Base-by-base conservation (phyloP, 2,113 vertebrate species). In the Cynopterus brachyotis region DNA sequence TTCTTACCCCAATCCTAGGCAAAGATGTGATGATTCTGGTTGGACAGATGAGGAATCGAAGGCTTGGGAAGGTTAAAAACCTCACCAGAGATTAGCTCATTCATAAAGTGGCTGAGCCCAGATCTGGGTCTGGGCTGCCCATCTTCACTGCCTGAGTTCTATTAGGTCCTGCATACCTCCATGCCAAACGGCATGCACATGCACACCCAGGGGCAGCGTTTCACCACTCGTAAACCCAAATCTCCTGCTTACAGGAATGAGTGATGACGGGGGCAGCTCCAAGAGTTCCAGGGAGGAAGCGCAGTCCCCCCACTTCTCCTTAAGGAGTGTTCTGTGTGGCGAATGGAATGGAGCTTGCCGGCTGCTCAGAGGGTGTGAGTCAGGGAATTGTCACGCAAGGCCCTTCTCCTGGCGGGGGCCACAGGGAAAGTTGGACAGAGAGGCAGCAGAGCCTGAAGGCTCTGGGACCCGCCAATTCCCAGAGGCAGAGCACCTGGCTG, bases 101-200 rank as follows among this genome's bases (percentile, higher is more conserved):
- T n/a, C 60, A 2, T 32, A 30, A 55, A 55, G 72, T 4, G 6
- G 6, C 32, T 9, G 28, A 64, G 45, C 22, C 9, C 1, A 32
- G 19, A 42, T 60, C 45, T 85, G 66, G 67, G 79, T 35, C 79
- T 32, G 62, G 42, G 45, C 60, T 47, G 73, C 53, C 32, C 62
- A 17, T 66, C 28, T 40, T 45, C 8, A 47, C 3, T 11, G 12
- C 6, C 76, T 24, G 53, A 45, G 42, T 32, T 40, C 72, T n/a
- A 3, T 1, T 35, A 10, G 40, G 42, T 24, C 42, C 26, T 17
- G 3, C 6, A 24, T 5, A 45, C 37, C 57, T 11, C 17, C 17
- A 11, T 0, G n/a, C 16, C 16, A 28, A 35, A 22, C 37, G 6
- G 45, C 24, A 26, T 6, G 22, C 1, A 6, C 37, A 28, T 13